Percentiles rank a stretch among this genome's conserved stretches.
Evolutionary conservation across 2,888 invertebrate genomes (phyloP).

Genomic region (Bellardia pandia): DNA sequence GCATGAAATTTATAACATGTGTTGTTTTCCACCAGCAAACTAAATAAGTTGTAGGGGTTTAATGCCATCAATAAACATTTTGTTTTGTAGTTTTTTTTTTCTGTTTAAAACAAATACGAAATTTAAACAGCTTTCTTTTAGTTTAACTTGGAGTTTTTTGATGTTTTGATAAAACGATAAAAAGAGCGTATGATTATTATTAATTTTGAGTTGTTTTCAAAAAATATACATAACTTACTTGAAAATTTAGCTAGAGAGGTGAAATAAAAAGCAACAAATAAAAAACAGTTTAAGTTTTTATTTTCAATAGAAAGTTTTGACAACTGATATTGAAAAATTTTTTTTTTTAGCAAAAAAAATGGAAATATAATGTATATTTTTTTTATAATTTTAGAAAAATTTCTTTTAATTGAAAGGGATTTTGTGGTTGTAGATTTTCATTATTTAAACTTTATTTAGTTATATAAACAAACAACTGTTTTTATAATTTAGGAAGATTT

Average conservation of each 20-base stretch:
- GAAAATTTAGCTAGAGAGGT: neutral
- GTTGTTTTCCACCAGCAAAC: slow-evolving; percentile 28
- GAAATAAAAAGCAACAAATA: too few species aligned
- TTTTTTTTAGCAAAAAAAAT: too few species aligned
- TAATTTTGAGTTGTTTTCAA: neutral
- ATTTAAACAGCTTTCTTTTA: neutral
- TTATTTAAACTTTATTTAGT: too few species aligned
- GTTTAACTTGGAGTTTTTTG: neutral
- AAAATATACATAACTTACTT: neutral
- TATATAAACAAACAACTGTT: too few species aligned
- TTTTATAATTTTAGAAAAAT: too few species aligned
- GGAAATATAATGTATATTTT: too few species aligned
- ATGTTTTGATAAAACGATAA: neutral
- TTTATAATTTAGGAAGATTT: too few species aligned
- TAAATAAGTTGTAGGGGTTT: neutral
- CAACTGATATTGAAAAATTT: too few species aligned
- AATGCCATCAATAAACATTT: neutral
- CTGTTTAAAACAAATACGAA: neutral
- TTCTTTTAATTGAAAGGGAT: too few species aligned
- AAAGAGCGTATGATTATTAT: slow-evolving; percentile 6
- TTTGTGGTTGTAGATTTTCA: too few species aligned
- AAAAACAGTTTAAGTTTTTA: too few species aligned
- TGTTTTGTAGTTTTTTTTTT: neutral
- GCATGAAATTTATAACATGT: slow-evolving; percentile 27
- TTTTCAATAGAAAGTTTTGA: too few species aligned